Evolutionary conservation across 2,888 invertebrate species (phyloP).

Genomic region (Diarsia rubi): DNA sequence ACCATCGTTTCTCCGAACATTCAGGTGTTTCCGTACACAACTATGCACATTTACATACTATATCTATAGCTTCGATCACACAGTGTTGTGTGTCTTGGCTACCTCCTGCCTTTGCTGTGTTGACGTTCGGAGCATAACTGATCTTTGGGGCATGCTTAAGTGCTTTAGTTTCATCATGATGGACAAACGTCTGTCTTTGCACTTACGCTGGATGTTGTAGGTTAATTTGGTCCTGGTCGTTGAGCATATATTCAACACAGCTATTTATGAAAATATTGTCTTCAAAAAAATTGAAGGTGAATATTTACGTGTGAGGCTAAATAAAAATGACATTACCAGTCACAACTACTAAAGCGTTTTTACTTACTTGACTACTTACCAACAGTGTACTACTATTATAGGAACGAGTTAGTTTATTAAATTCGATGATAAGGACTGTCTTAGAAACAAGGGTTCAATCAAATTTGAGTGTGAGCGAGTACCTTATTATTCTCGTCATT

Average conservation of each 20-base stretch:
- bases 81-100: constrained; percentile 31
- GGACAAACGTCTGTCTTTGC: constrained; percentile 26
- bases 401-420: not conserved
- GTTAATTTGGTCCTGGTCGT: not conserved
- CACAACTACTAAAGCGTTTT: not conserved
- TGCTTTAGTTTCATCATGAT: constrained; percentile 33
- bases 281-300: not conserved
- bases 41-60: not conserved
- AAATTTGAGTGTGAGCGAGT: not conserved
- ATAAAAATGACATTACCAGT: not conserved
- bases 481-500: not conserved
- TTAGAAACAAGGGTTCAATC: not conserved
- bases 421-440: not conserved
- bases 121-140: constrained; percentile 16
- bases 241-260: not conserved
- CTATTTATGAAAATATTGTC: not conserved
- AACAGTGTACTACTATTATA: not conserved
- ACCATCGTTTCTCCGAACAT: not conserved
- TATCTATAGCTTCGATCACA: not conserved
- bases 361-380: not conserved
- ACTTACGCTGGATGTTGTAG: constrained; percentile 10
- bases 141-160: constrained; percentile 28
- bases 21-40: not conserved
- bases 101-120: constrained; percentile 8
- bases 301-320: not conserved